Base-by-base conservation (phyloP, 1,140 invertebrate species). In the Drosophila santomea region DNA sequence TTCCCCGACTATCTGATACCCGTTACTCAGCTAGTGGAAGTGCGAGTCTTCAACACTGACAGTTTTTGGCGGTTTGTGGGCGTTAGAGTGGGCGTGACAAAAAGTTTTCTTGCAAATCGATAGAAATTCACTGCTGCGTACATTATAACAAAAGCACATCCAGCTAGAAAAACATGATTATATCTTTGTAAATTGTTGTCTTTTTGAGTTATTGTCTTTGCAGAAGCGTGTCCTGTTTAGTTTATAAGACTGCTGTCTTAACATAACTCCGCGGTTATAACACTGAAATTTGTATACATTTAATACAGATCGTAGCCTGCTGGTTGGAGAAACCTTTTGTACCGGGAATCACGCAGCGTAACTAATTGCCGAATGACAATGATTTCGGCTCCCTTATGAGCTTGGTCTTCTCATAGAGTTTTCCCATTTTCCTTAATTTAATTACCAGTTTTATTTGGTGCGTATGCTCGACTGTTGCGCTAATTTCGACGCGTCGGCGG, bases 371-470 rank as follows among this genome's bases (percentile, higher is more conserved):
- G 38, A 74, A 48, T 58, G 35, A 57, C 57, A 58, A 47, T 68
- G 43, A 48, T 56, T 64, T 47, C 59, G 43, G 8, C 68, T 64
- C 59, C 62, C 59, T 43, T 45, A 43, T 48, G 23, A 69, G 51
- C 28, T 52, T 14, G 17, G 41, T 28, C 73, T 81, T 76, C 62
- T 44, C 71, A 60, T 52, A 43, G 32, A 48, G 35, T 64, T 79
- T 78, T 25, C 51, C 50, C 59, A 73, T 79, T 69, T 79, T 89
- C 69, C 57, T 61, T 89, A 74, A 89, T 89, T 89, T 89, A 76
- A 89, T 89, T 89, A 89, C 77, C 60, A 88, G 57, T 62, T 64
- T 74, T 83, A 73, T 76, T 78, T 67, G 66, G 41, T 66, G 38
- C 44, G 43, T 51, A 57, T 67, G 57, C 61, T 72, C 63, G 75